Evolutionary conservation across 2,797 vertebrate species (phyloP).

Genomic region (Betta splendens): DNA sequence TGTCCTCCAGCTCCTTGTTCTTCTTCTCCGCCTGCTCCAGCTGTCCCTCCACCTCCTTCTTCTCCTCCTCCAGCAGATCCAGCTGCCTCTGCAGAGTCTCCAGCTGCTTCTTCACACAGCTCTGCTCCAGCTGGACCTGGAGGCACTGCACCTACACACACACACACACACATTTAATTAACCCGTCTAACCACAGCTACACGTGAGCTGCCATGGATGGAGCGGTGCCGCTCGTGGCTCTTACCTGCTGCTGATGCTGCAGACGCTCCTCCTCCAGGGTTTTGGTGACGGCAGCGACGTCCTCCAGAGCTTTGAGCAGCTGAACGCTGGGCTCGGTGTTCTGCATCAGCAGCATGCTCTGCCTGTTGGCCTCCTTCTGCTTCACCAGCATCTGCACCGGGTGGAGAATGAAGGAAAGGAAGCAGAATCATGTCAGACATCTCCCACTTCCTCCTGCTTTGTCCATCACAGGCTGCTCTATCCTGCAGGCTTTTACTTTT

Average conservation of each 20-base stretch:
- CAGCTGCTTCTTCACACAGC: constrained; percentile 70
- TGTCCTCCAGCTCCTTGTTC: constrained; percentile 70
- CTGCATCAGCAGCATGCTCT: constrained; percentile 84
- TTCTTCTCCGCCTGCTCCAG: constrained; percentile 74
- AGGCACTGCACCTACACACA: constrained; percentile 73
- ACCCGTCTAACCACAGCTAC: too few relatives aligned
- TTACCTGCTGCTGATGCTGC: constrained; percentile 79
- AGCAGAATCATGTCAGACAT: neutral
- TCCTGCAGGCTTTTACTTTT: constrained; percentile 47
- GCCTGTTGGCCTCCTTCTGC: constrained; percentile 85
- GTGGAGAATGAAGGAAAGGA: neutral
- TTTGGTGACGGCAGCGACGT: constrained; percentile 76
- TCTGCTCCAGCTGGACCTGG: constrained; percentile 75
- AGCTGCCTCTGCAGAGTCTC: constrained; percentile 78
- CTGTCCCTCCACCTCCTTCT: constrained; percentile 78
- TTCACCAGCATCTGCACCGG: constrained; percentile 83
- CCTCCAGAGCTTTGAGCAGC: constrained; percentile 83
- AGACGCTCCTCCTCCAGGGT: constrained; percentile 82
- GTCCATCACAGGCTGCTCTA: neutral
- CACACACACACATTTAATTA: constrained; percentile 11
- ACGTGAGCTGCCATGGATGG: too few relatives aligned
- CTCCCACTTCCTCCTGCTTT: neutral
- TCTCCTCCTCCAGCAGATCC: constrained; percentile 82
- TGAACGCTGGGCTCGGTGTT: constrained; percentile 80
- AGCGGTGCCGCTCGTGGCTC: too few relatives aligned